Evolutionary conservation across 2,797 vertebrate genomes (phyloP).

Genomic region (Taenioides sp.): DNA sequence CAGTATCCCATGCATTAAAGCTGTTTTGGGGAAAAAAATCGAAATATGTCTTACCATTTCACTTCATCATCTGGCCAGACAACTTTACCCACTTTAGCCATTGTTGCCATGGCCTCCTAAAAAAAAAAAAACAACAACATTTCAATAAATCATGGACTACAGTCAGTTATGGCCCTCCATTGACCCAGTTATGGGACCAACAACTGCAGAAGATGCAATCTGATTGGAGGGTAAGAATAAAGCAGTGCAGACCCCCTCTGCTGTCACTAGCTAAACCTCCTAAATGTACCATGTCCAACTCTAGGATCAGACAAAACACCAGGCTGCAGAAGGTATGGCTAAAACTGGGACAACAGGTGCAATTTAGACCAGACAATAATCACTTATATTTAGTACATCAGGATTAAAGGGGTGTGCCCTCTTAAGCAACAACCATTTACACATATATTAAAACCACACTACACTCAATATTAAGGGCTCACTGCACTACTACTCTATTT

Average conservation of each 20-base stretch:
- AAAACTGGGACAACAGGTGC: slow-evolving; percentile 64
- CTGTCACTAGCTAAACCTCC: slow-evolving; percentile 50
- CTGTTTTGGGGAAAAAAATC: background rate
- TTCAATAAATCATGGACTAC: slow-evolving; percentile 47
- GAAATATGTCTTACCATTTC: slow-evolving; percentile 76
- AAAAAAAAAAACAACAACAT: slow-evolving; percentile 42
- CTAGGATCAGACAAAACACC: slow-evolving; percentile 62
- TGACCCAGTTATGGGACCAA: slow-evolving; percentile 51
- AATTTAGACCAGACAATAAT: slow-evolving; percentile 52
- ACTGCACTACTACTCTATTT: slow-evolving; percentile 3
- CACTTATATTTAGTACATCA: slow-evolving; percentile 66
- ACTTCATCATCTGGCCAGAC: slow-evolving; percentile 81
- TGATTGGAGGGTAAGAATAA: slow-evolving; percentile 44
- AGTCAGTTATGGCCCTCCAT: slow-evolving; percentile 15
- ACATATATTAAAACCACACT: slow-evolving; percentile 24
- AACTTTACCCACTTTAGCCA: slow-evolving; percentile 88
- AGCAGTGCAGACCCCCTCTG: slow-evolving; percentile 30
- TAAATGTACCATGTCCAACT: slow-evolving; percentile 37
- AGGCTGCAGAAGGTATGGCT: slow-evolving; percentile 41
- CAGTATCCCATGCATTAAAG: background rate
- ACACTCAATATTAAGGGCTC: slow-evolving; percentile 10
- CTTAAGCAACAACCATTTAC: slow-evolving; percentile 16
- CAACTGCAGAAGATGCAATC: slow-evolving; percentile 10
- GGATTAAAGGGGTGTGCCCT: slow-evolving; percentile 52
- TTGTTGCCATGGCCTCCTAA: slow-evolving; percentile 92